Conservation (phyloP, 30 jellyfish, hydroid and myxozoan genomes). For the Hydra vulgaris region DNA sequence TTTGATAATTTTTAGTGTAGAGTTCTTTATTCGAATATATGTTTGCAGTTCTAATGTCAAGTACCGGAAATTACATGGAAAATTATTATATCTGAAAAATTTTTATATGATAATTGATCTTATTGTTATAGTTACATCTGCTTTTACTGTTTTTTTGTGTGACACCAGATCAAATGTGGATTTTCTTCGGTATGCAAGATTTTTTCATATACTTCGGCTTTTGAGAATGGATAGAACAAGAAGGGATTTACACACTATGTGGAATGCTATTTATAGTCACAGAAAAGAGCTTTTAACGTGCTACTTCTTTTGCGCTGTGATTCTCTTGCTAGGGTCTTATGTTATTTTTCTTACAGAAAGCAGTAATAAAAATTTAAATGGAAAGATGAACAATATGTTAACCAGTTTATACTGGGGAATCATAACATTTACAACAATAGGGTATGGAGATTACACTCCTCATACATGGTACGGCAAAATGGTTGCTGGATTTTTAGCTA, state of each 20-base stretch:
- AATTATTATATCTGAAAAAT: slow-evolving; percentile 11
- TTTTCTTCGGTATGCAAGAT: slow-evolving; percentile 17
- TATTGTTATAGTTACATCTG: slow-evolving; percentile 16
- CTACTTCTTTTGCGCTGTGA: slow-evolving; percentile 75
- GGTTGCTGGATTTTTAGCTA: slow-evolving; percentile 64
- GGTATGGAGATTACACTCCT: slow-evolving; percentile 87
- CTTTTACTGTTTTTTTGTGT: neutral
- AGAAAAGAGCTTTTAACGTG: slow-evolving; percentile 76
- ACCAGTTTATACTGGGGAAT: slow-evolving; percentile 93
- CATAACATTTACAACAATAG: slow-evolving; percentile 58
- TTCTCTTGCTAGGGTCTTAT: slow-evolving; percentile 57
- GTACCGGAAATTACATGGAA: slow-evolving; percentile 22
- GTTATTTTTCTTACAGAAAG: slow-evolving; percentile 34
- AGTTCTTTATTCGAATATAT: slow-evolving; percentile 15
- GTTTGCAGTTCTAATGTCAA: slow-evolving; percentile 10
- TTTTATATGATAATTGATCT: slow-evolving; percentile 23
- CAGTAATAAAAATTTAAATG: slow-evolving; percentile 1
- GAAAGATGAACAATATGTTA: slow-evolving; percentile 57
- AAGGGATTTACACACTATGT: slow-evolving; percentile 68
- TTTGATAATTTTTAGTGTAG: slow-evolving; percentile 6
- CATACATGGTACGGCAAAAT: slow-evolving; percentile 88
- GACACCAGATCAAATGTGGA: neutral
- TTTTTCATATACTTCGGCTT: slow-evolving; percentile 40
- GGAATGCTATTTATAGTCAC: slow-evolving; percentile 55
- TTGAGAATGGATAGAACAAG: slow-evolving; percentile 75